These are phyloP conservation scores for Condylostylus longicornis DNA, from an alignment of 1,140 invertebrate species.

Conservation along the genomic window DNA sequence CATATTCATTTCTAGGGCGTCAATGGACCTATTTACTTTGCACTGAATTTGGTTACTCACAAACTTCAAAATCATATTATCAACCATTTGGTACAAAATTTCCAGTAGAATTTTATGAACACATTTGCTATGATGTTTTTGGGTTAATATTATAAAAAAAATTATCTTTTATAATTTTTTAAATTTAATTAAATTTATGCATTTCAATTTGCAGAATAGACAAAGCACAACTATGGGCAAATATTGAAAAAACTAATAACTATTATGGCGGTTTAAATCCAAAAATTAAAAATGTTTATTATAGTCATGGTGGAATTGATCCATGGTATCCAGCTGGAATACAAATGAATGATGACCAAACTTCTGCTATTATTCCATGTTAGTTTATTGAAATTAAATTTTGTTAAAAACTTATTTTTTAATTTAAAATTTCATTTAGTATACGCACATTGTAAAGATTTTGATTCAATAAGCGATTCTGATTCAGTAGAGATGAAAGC, in stretches of 20 bases:
- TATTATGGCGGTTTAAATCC: slow-evolving; percentile 41
- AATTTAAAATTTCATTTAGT: too few species aligned
- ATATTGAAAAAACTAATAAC: slow-evolving; percentile 40
- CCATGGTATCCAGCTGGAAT: slow-evolving; percentile 50
- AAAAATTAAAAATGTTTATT: slow-evolving; percentile 42
- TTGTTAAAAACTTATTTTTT: slow-evolving; percentile 6
- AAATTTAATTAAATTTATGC: too few species aligned
- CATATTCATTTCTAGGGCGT: slow-evolving; percentile 23
- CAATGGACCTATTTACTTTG: slow-evolving; percentile 61
- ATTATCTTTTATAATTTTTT: too few species aligned
- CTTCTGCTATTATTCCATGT: slow-evolving; percentile 24
- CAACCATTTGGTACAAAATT: slow-evolving; percentile 48
- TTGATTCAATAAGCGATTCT: slow-evolving; percentile 33
- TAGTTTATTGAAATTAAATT: neutral
- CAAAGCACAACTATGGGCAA: too few species aligned
- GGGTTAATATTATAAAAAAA: slow-evolving; percentile 29
- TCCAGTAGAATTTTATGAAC: slow-evolving; percentile 37
- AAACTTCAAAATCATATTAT: slow-evolving; percentile 40
- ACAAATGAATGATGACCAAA: slow-evolving; percentile 10
- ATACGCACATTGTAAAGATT: slow-evolving; percentile 51
- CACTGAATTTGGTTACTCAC: slow-evolving; percentile 58
- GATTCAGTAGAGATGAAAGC: slow-evolving; percentile 37
- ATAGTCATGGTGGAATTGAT: slow-evolving; percentile 47
- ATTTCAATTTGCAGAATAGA: too few species aligned
- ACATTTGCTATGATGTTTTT: slow-evolving; percentile 51